phyloP scores from a whole-genome alignment of 2,113 vertebrate genomes.

The Columbina picui region DNA sequence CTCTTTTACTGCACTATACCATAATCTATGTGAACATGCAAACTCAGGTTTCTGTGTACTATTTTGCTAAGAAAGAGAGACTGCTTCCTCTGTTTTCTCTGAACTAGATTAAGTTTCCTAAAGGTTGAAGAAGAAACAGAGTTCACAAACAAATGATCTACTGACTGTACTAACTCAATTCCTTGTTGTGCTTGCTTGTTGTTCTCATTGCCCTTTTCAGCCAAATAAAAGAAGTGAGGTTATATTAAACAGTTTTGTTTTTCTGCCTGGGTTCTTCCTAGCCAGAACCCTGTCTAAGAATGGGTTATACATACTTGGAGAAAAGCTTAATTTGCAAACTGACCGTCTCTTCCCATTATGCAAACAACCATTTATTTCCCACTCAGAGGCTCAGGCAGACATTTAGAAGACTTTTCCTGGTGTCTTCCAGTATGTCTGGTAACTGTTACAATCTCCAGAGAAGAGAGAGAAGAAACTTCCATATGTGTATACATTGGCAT shows the following conservation, averaged over 20 bases:
- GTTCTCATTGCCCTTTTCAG: neutral
- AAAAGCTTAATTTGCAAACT: neutral
- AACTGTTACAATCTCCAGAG: neutral
- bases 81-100: neutral
- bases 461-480: neutral
- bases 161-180: neutral
- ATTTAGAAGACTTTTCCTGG: neutral
- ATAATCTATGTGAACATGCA: neutral
- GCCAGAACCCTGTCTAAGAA: neutral
- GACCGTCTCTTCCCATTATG: neutral
- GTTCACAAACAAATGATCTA: neutral
- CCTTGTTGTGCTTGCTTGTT: neutral
- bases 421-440: neutral
- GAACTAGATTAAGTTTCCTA: neutral
- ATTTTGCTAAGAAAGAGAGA: neutral
- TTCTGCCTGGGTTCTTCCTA: neutral
- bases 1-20: neutral
- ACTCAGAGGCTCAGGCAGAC: neutral
- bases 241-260: neutral
- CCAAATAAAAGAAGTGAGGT: neutral
- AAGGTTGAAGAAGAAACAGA: neutral
- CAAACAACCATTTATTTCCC: neutral
- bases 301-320: neutral
- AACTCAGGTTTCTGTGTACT: neutral
- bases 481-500: neutral